Evolutionary conservation across 2,888 invertebrate genomes (phyloP).

Genomic region (Philopedon plagiatum): DNA sequence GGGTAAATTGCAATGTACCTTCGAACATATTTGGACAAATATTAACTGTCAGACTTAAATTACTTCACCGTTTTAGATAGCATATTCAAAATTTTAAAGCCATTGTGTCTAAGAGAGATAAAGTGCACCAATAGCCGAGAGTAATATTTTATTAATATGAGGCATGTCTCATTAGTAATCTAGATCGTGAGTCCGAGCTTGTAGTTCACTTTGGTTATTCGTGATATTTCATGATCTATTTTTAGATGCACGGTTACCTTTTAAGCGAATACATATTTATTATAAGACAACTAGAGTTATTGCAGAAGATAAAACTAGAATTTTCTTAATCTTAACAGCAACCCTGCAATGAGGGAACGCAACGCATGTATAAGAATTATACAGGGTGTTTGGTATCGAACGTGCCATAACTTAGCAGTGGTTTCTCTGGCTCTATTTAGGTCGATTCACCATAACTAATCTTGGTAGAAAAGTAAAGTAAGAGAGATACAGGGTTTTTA

Average conservation of each 20-base stretch:
- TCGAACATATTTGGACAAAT: too few relatives aligned
- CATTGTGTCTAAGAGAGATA: constrained; percentile 25
- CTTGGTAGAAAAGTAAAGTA: too few relatives aligned
- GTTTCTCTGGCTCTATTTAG: too few relatives aligned
- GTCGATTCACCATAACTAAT: too few relatives aligned
- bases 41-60: constrained; percentile 15
- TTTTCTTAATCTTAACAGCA: too few relatives aligned
- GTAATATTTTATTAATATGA: constrained; percentile 44
- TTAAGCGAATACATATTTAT: not conserved
- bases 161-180: constrained; percentile 45
- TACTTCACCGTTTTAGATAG: not conserved
- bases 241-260: not conserved
- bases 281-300: not conserved
- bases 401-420: too few relatives aligned
- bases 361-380: too few relatives aligned
- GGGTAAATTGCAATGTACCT: too few relatives aligned
- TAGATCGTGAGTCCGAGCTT: constrained; percentile 35
- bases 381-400: too few relatives aligned
- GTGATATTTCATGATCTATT: not conserved
- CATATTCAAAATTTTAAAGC: constrained; percentile 20
- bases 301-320: too few relatives aligned
- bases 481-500: too few relatives aligned
- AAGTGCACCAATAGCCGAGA: constrained; percentile 6
- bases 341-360: too few relatives aligned
- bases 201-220: constrained; percentile 11